phyloP scores from a whole-genome alignment of 2,797 vertebrate species.

The Poeciliopsis paucimaculata region DNA sequence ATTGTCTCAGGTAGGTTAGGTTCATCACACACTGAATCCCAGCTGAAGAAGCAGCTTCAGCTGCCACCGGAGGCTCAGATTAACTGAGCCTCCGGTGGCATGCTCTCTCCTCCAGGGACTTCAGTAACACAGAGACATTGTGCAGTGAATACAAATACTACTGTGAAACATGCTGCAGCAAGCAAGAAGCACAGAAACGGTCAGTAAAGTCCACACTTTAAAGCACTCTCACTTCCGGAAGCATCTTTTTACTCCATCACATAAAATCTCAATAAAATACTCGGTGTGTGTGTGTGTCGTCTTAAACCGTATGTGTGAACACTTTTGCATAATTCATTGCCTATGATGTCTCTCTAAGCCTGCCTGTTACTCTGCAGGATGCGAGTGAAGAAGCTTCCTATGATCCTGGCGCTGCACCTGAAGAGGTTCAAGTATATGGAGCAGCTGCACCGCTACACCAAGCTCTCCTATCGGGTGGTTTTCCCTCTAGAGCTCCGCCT shows the following conservation, averaged over 20 bases:
- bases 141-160: conserved; percentile 99
- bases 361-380: conserved; percentile 67
- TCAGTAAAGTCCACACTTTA: conserved; percentile 55
- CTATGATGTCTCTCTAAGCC: background rate
- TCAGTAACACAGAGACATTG: conserved; percentile 98
- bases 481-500: conserved; percentile 95
- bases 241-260: background rate
- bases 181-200: conserved; percentile 98
- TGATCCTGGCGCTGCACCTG: conserved; percentile 96
- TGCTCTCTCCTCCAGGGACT: conserved; percentile 85
- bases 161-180: conserved; percentile 98
- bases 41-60: background rate
- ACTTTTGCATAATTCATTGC: background rate
- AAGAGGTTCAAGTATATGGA: conserved; percentile 99
- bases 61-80: background rate
- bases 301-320: background rate
- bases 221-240: background rate
- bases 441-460: conserved; percentile 95
- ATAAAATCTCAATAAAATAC: background rate
- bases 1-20: conserved; percentile 91
- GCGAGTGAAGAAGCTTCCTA: conserved; percentile 94
- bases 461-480: conserved; percentile 95
- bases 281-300: background rate
- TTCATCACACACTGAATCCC: background rate
- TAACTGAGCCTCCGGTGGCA: conserved; percentile 37